Evolutionary conservation across 2,888 invertebrate species (phyloP).

Genomic region (Caenorhabditis doughertyi): DNA sequence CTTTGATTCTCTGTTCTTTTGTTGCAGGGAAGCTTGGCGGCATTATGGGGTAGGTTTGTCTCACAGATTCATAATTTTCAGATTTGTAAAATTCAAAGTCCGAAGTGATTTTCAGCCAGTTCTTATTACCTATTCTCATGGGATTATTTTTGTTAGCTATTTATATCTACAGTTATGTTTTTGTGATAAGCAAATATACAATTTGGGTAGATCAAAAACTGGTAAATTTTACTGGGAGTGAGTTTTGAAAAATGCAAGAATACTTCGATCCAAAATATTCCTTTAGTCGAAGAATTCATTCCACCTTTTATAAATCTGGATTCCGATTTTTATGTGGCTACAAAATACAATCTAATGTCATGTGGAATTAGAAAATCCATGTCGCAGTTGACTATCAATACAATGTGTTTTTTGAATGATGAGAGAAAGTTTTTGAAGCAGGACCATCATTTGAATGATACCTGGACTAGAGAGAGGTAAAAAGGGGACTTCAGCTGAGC

Average conservation of each 20-base stretch:
- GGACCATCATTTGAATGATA: constrained; percentile 45
- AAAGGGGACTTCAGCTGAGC: too few relatives aligned
- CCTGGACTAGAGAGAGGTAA: constrained; percentile 31
- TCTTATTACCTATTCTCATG: not conserved
- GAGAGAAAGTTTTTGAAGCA: constrained; percentile 22
- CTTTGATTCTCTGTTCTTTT: too few relatives aligned
- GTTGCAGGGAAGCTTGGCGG: too few relatives aligned
- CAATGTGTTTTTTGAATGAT: constrained; percentile 42
- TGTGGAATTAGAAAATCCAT: constrained; percentile 49
- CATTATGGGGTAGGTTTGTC: too few relatives aligned
- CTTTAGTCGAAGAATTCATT: constrained; percentile 51
- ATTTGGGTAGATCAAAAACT: constrained; percentile 6
- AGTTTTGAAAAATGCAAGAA: too few relatives aligned
- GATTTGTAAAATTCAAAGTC: too few relatives aligned
- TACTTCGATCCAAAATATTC: not conserved
- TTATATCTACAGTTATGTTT: constrained; percentile 25
- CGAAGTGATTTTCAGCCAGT: not conserved
- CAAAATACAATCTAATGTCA: constrained; percentile 36
- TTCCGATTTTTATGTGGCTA: constrained; percentile 43
- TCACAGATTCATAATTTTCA: too few relatives aligned
- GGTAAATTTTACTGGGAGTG: constrained; percentile 44
- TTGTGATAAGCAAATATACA: constrained; percentile 14
- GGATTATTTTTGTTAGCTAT: not conserved
- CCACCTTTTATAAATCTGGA: constrained; percentile 49
- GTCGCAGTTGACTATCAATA: constrained; percentile 29